phyloP scores from a whole-genome alignment of 1,140 invertebrate genomes.

The Chironomus tepperi region DNA sequence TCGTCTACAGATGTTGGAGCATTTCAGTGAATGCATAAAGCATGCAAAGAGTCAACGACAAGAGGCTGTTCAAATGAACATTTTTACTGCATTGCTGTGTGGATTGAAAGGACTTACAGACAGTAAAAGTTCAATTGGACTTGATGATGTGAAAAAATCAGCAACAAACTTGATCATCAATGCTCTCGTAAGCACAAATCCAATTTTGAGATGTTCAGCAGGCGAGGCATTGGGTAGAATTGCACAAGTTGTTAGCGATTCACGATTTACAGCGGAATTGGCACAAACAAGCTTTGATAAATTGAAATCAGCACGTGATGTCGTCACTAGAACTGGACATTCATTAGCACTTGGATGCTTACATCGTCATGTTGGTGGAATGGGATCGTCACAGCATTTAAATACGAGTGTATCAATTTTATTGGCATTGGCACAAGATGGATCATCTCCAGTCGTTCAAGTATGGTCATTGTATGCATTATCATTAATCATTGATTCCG shows the following conservation, averaged over 20 bases:
- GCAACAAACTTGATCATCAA: conserved; percentile 71
- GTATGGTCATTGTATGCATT: conserved; percentile 95
- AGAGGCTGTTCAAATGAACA: conserved; percentile 94
- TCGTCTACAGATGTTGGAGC: conserved; percentile 90
- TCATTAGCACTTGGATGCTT: conserved; percentile 87
- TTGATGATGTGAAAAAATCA: conserved; percentile 82
- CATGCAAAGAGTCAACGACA: conserved; percentile 85
- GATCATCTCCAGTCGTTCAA: conserved; percentile 46
- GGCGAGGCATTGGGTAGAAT: conserved; percentile 82
- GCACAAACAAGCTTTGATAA: conserved; percentile 87
- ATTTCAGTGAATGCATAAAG: conserved; percentile 90
- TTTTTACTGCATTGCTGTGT: conserved; percentile 86
- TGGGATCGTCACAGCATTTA: conserved; percentile 85
- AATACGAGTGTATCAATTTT: conserved; percentile 91
- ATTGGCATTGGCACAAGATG: conserved; percentile 88
- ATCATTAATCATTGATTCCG: conserved; percentile 91
- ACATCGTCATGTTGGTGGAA: conserved; percentile 81
- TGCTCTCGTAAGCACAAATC: conserved; percentile 73
- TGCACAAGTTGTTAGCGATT: conserved; percentile 77
- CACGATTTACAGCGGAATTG: conserved; percentile 81
- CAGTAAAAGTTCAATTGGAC: conserved; percentile 73
- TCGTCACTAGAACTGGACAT: conserved; percentile 81
- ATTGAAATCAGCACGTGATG: conserved; percentile 79
- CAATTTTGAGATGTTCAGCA: conserved; percentile 78
- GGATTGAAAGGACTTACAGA: conserved; percentile 84